Evolutionary conservation across 2,113 vertebrate species (phyloP).

Genomic region (Rallus limicola): DNA sequence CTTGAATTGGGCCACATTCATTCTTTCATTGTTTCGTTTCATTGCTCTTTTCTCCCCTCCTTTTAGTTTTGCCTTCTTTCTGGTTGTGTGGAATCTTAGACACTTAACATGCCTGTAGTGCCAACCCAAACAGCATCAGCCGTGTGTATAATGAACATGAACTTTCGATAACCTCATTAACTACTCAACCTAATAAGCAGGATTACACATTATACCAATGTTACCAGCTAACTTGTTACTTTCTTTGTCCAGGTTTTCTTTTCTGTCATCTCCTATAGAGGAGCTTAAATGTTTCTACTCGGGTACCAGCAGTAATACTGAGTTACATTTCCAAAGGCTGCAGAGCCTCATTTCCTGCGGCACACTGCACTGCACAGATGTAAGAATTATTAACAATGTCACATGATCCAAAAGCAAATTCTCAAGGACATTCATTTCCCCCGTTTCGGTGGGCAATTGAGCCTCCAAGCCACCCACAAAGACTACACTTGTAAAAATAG

Average conservation of each 20-base stretch:
- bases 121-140: background rate
- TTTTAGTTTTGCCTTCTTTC: background rate
- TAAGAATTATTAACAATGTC: constrained; percentile 21
- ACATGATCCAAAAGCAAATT: constrained; percentile 18
- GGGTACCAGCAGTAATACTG: background rate
- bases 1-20: background rate
- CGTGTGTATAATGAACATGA: background rate
- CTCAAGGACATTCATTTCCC: constrained; percentile 27
- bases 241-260: background rate
- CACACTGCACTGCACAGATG: background rate
- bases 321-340: background rate
- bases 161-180: background rate
- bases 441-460: background rate
- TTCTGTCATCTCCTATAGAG: background rate
- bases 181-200: background rate
- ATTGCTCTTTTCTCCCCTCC: background rate
- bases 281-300: background rate
- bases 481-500: constrained; percentile 14
- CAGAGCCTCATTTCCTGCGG: background rate
- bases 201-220: background rate
- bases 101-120: background rate
- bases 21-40: background rate
- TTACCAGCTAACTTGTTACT: background rate
- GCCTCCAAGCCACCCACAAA: constrained; percentile 50
- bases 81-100: background rate